Percentiles rank a stretch among this genome's conserved stretches.
phyloP scores from a whole-genome alignment of 2,113 vertebrate species.

The Eulemur macaco region DNA sequence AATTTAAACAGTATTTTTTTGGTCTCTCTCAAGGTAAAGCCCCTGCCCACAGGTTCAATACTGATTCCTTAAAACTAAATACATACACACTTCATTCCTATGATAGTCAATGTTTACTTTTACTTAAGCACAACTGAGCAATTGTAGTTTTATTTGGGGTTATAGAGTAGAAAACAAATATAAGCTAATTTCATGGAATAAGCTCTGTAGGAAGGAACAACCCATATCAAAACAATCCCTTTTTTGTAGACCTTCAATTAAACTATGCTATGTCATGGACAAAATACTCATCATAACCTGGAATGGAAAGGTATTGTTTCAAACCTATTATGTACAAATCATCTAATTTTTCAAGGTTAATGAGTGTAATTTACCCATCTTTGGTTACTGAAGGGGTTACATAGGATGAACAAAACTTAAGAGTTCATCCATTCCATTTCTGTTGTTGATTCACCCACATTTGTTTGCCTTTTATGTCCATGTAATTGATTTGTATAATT shows the following conservation, averaged over 20 bases:
- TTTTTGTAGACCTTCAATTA: slow-evolving; percentile 69
- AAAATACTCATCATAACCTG: slow-evolving; percentile 79
- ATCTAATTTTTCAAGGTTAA: slow-evolving; percentile 94
- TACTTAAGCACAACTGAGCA: not conserved
- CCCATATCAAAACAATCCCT: slow-evolving; percentile 65
- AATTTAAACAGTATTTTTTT: not conserved
- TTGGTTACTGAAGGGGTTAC: slow-evolving; percentile 90
- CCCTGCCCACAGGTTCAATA: not conserved
- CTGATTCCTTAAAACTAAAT: not conserved
- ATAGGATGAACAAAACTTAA: slow-evolving; percentile 89
- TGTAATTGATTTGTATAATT: slow-evolving; percentile 91
- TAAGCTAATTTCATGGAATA: slow-evolving; percentile 58
- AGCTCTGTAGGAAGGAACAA: slow-evolving; percentile 63
- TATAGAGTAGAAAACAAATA: slow-evolving; percentile 35
- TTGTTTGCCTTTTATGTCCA: slow-evolving; percentile 85
- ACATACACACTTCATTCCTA: not conserved
- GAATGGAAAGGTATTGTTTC: slow-evolving; percentile 88
- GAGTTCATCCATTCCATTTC: slow-evolving; percentile 85
- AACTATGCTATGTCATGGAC: slow-evolving; percentile 74
- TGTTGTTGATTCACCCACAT: slow-evolving; percentile 85
- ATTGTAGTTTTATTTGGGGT: not conserved
- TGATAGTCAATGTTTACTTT: not conserved
- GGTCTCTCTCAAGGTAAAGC: not conserved
- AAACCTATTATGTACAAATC: slow-evolving; percentile 92
- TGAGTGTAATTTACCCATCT: slow-evolving; percentile 94